Evolutionary conservation across 2,797 vertebrate genomes (phyloP).

Genomic region (Silurus aristotelis): DNA sequence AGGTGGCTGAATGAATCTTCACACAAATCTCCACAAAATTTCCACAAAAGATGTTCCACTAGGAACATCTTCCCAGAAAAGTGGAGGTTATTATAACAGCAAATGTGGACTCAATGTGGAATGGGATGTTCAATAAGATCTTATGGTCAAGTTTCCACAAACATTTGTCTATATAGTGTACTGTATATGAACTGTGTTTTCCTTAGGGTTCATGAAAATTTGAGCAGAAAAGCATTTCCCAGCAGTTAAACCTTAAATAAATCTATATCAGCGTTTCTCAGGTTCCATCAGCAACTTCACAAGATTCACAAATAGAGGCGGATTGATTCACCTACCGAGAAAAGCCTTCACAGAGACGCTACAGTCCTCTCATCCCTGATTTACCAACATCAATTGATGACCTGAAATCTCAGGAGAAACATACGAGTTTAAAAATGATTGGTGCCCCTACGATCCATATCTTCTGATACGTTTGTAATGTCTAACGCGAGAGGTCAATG

Average conservation of each 20-base stretch:
- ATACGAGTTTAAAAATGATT: background rate
- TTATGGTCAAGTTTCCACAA: too few species aligned
- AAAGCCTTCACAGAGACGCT: background rate
- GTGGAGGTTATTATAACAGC: too few species aligned
- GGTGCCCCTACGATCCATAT: background rate
- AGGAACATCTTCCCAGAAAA: too few species aligned
- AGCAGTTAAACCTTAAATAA: conserved; percentile 2
- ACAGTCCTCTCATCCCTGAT: background rate
- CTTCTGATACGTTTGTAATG: too few species aligned
- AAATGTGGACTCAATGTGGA: too few species aligned
- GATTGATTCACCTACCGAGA: background rate
- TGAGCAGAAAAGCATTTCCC: background rate
- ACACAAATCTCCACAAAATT: too few species aligned
- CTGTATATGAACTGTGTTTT: background rate
- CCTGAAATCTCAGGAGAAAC: background rate
- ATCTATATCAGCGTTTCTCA: conserved; percentile 1
- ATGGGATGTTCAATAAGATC: too few species aligned
- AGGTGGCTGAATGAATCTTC: too few species aligned
- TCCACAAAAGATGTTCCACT: too few species aligned
- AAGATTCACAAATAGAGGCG: background rate
- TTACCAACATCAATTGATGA: background rate
- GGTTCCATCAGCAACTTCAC: conserved; percentile 4
- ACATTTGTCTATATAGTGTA: too few species aligned
- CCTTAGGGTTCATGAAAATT: background rate
- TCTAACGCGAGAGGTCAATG: too few species aligned